phyloP scores from a whole-genome alignment of 2,113 vertebrate genomes.

The Gobio gobio region DNA sequence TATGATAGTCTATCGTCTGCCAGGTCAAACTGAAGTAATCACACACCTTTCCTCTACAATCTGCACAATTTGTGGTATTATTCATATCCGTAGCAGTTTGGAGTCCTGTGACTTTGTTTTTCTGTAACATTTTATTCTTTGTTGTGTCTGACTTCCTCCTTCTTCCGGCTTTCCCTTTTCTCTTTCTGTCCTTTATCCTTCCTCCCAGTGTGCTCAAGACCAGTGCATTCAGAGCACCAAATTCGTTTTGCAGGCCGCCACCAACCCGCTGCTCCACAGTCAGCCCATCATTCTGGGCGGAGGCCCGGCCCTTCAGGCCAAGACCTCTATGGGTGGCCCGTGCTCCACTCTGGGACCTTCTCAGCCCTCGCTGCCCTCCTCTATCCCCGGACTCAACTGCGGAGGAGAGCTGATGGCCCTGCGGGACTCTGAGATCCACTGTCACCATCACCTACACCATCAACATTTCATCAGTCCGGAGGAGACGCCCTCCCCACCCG shows the following conservation, averaged over 20 bases:
- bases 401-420: constrained; percentile 85
- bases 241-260: constrained; percentile 94
- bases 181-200: constrained; percentile 50
- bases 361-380: constrained; percentile 83
- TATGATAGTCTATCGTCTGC: background rate
- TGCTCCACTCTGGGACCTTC: constrained; percentile 83
- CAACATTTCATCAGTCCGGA: constrained; percentile 87
- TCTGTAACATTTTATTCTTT: background rate
- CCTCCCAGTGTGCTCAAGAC: constrained; percentile 88
- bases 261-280: constrained; percentile 89
- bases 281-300: constrained; percentile 84
- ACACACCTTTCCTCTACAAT: background rate
- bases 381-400: constrained; percentile 83
- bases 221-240: constrained; percentile 98
- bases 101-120: background rate
- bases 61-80: too few species aligned
- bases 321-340: constrained; percentile 81
- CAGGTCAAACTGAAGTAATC: background rate
- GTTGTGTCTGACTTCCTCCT: constrained; percentile 1
- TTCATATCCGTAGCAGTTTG: background rate
- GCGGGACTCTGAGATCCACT: constrained; percentile 73
- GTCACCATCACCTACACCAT: constrained; percentile 79
- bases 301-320: constrained; percentile 83
- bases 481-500: constrained; percentile 82
- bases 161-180: constrained; percentile 19